Base-by-base conservation (phyloP, 2,888 invertebrate species). In the Eugnorisma glareosa region DNA sequence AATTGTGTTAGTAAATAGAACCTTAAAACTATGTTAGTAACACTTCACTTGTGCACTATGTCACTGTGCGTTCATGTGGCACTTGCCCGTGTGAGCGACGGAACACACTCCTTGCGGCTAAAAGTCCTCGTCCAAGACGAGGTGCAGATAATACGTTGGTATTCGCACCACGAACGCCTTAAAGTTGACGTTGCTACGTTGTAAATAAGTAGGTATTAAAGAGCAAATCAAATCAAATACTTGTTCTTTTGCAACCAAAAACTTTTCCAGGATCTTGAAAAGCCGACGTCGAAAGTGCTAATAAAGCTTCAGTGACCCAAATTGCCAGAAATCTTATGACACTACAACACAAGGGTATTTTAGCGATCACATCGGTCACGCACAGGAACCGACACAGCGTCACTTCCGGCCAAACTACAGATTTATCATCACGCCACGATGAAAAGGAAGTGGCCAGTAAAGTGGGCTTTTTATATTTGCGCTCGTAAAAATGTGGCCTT, bases 381-480 rank as follows among this genome's bases (percentile, higher is more conserved):
- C 86, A 87, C 78, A 76, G 80, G 82, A 86, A 77, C 54, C 51
- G 43, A 67, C 73, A 75, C 70, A n/a, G 75, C 67, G 67, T 67
- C 31, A 54, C 67, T 72, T 84, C 84, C 87, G 82, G 69, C 51
- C 28, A 61, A 63, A 73, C 77, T 82, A 78, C 54, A 79, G 79
- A 86, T 86, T 87, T 86, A 86, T 85, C 87, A 87, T 85, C 81
- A 84, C 79, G 77, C 79, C 54, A 79, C 75, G 59, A 59, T 64
- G 43, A 83, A 83, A 72, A 13, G 63, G 80, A 86, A 86, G 70
- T 71, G 21, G 37, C 51, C 68, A 66, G 73, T 79, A 81, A 83
- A 87, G 69, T 54, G 45, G 68, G 31, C 64, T 67, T 83, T 86
- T 72, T 84, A 87, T 86, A 51, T 67, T 73, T 48, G 64, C 45